These are phyloP conservation scores for Chaetogeoica ovagalla DNA, from an alignment of 2,888 invertebrate species.

Conservation along the genomic window DNA sequence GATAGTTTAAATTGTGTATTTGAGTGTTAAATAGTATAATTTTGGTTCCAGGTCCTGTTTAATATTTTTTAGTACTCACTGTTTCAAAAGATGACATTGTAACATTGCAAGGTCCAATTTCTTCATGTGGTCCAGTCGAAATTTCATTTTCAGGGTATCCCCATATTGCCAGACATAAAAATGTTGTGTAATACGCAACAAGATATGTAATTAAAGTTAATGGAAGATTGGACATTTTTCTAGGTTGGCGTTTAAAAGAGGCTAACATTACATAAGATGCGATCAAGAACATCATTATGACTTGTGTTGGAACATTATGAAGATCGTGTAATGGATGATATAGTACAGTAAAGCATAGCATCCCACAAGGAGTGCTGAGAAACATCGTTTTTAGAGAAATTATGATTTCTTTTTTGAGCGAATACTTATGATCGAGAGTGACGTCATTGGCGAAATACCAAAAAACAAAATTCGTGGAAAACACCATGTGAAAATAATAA, in stretches of 20 bases:
- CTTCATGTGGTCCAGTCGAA: constrained; percentile 74
- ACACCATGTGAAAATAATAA: constrained; percentile 78
- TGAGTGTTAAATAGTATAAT: not conserved
- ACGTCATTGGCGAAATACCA: constrained; percentile 63
- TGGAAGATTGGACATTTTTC: not conserved
- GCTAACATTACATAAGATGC: constrained; percentile 60
- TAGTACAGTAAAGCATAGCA: constrained; percentile 71
- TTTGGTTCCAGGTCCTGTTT: not conserved
- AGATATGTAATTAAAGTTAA: constrained; percentile 57
- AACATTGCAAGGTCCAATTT: constrained; percentile 73
- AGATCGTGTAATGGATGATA: constrained; percentile 79
- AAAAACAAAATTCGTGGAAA: constrained; percentile 72
- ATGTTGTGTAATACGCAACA: constrained; percentile 68
- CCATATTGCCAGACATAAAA: constrained; percentile 68
- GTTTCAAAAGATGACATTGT: constrained; percentile 68
- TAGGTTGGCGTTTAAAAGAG: constrained; percentile 5
- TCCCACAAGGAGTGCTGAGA: constrained; percentile 74
- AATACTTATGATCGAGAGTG: not conserved
- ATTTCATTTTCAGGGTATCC: constrained; percentile 70
- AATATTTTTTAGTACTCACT: constrained; percentile 61
- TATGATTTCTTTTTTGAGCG: constrained; percentile 38
- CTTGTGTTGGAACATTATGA: constrained; percentile 71
- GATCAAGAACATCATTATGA: constrained; percentile 70
- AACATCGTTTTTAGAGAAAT: constrained; percentile 66
- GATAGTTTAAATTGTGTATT: no score